Conservation (phyloP, 2,888 invertebrate genomes). For the Euzetes globulus region DNA sequence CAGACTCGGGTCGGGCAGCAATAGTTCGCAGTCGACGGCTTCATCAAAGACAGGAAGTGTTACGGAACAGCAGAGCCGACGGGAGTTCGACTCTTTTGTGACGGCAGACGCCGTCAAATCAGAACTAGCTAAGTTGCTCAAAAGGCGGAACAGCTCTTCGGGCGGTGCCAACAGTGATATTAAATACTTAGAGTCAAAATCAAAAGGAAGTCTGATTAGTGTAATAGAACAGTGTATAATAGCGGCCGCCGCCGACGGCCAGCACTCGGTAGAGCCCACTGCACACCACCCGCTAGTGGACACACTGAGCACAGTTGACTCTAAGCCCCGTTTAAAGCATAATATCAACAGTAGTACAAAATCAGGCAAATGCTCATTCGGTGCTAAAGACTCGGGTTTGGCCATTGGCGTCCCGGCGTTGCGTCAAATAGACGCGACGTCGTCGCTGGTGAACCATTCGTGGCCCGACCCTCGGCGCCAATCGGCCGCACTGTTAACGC, state of each 20-base stretch:
- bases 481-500: not conserved
- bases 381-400: slow-evolving; percentile 34
- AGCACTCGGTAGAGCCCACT: not conserved
- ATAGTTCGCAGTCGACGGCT: not conserved
- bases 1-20: not conserved
- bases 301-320: not conserved
- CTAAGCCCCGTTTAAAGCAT: slow-evolving; percentile 17
- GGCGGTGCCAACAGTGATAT: slow-evolving; percentile 29
- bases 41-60: not conserved
- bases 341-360: slow-evolving; percentile 19
- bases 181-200: slow-evolving; percentile 25
- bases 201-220: slow-evolving; percentile 19
- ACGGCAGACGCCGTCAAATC: not conserved
- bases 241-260: not conserved
- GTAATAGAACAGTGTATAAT: slow-evolving; percentile 21
- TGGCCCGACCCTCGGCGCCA: slow-evolving; percentile 33
- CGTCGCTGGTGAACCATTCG: slow-evolving; percentile 26
- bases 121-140: slow-evolving; percentile 22
- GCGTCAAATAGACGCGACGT: slow-evolving; percentile 28
- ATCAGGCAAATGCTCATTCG: slow-evolving; percentile 21
- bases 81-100: not conserved
- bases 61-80: not conserved
- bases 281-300: not conserved
- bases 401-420: slow-evolving; percentile 22
- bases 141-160: slow-evolving; percentile 20